A percentile compares a stretch with the other conserved stretches of the same genome.
Conservation (phyloP, 2,888 invertebrate genomes). For the Caenorhabditis doughertyi region DNA sequence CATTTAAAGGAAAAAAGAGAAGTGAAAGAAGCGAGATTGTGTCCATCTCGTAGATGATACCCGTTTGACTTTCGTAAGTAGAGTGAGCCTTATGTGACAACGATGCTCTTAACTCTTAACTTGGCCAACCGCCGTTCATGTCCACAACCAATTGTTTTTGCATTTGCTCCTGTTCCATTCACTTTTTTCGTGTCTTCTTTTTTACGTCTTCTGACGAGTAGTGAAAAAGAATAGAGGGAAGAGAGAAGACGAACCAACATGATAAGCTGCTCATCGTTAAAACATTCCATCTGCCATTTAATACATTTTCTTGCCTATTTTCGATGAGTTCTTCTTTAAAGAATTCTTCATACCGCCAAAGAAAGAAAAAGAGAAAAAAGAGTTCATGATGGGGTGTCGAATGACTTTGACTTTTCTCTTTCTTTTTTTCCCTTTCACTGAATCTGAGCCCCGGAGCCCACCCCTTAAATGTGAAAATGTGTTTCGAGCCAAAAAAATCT, state of each 20-base stretch:
- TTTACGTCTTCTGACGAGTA: constrained; percentile 37
- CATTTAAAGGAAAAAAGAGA: constrained; percentile 31
- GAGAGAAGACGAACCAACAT: constrained; percentile 35
- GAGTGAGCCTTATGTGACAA: constrained; percentile 45
- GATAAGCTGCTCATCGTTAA: constrained; percentile 37
- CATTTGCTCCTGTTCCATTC: constrained; percentile 61
- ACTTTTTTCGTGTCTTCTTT: constrained; percentile 43
- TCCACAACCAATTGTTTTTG: constrained; percentile 68
- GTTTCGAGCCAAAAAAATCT: constrained; percentile 39
- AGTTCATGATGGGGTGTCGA: constrained; percentile 50
- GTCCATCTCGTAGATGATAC: constrained; percentile 50
- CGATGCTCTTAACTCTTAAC: constrained; percentile 64
- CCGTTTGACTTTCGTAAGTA: constrained; percentile 12
- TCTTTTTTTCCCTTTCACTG: constrained; percentile 11
- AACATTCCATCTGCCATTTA: constrained; percentile 22
- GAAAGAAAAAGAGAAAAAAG: constrained; percentile 31
- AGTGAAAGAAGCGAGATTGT: constrained; percentile 33
- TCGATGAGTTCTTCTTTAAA: constrained; percentile 17
- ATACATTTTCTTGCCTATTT: constrained; percentile 15
- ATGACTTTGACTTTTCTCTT: constrained; percentile 28
- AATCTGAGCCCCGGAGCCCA: constrained; percentile 14
- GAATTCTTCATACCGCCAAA: constrained; percentile 27
- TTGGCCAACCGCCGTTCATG: constrained; percentile 55
- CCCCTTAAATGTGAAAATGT: constrained; percentile 43
- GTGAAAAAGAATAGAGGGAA: constrained; percentile 3